phyloP scores from a whole-genome alignment of 1,140 invertebrate genomes.

The Elymnias hypermnestra region DNA sequence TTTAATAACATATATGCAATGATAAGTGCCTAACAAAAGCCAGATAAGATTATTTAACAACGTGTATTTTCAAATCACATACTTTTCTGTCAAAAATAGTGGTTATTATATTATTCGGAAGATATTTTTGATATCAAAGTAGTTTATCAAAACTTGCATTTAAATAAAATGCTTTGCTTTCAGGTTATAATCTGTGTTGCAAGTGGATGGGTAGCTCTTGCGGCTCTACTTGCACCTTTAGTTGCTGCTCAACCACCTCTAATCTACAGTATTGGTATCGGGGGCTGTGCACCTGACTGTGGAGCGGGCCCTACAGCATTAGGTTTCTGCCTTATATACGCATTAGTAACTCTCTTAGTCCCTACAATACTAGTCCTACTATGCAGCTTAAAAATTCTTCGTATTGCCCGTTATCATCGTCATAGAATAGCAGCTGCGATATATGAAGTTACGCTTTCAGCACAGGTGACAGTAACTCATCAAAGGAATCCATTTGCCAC shows the following conservation, averaged over 20 bases:
- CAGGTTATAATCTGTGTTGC: slow-evolving; percentile 75
- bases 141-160: background rate
- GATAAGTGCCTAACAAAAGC: too few relatives aligned
- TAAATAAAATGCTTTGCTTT: slow-evolving; percentile 8
- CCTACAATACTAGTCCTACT: slow-evolving; percentile 82
- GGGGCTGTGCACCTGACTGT: slow-evolving; percentile 82
- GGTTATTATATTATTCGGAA: too few relatives aligned
- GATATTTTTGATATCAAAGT: background rate
- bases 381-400: slow-evolving; percentile 85
- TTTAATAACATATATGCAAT: too few relatives aligned
- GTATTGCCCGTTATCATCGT: slow-evolving; percentile 87
- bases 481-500: slow-evolving; percentile 85
- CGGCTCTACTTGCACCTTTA: slow-evolving; percentile 71
- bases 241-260: slow-evolving; percentile 77
- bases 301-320: slow-evolving; percentile 76
- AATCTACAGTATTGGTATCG: slow-evolving; percentile 72
- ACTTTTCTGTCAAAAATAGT: too few relatives aligned
- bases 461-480: slow-evolving; percentile 89
- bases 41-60: too few relatives aligned
- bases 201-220: slow-evolving; percentile 73
- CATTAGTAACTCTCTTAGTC: slow-evolving; percentile 79
- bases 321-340: slow-evolving; percentile 81
- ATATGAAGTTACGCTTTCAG: slow-evolving; percentile 88
- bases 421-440: slow-evolving; percentile 90
- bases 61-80: too few relatives aligned